Evolutionary conservation across 2,797 vertebrate species (phyloP).

Genomic region (Notamacropus eugenii): DNA sequence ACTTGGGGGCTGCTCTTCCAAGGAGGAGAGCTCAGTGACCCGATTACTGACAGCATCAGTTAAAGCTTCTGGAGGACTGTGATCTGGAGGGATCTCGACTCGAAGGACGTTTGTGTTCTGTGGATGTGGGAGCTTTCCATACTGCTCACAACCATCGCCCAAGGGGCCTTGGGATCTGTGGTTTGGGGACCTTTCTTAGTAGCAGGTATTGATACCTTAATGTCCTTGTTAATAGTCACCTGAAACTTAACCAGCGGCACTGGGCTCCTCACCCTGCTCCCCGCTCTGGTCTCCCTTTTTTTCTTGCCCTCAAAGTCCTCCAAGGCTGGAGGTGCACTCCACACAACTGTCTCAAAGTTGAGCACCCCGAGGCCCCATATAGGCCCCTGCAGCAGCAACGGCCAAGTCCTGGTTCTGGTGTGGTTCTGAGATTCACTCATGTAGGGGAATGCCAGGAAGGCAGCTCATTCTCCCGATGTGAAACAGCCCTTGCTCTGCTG

Average conservation of each 20-base stretch:
- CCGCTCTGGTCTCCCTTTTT: too few species aligned
- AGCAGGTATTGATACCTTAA: neutral
- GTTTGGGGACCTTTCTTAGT: neutral
- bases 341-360: neutral
- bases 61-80: neutral
- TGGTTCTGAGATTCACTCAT: neutral
- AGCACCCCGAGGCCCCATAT: too few species aligned
- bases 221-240: neutral
- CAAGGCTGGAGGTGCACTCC: neutral
- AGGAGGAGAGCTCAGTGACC: neutral
- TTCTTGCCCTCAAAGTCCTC: too few species aligned
- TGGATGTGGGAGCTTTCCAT: neutral
- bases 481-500: neutral
- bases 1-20: neutral
- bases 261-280: neutral
- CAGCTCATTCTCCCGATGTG: neutral
- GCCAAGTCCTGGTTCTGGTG: neutral
- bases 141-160: fast-evolving
- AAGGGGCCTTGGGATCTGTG: neutral
- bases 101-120: neutral
- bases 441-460: neutral
- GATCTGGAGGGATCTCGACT: neutral
- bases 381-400: neutral
- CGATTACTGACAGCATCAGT: neutral
- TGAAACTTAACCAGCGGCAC: neutral